phyloP scores from a whole-genome alignment of 2,797 vertebrate species.

The Malurus leucopterus region DNA sequence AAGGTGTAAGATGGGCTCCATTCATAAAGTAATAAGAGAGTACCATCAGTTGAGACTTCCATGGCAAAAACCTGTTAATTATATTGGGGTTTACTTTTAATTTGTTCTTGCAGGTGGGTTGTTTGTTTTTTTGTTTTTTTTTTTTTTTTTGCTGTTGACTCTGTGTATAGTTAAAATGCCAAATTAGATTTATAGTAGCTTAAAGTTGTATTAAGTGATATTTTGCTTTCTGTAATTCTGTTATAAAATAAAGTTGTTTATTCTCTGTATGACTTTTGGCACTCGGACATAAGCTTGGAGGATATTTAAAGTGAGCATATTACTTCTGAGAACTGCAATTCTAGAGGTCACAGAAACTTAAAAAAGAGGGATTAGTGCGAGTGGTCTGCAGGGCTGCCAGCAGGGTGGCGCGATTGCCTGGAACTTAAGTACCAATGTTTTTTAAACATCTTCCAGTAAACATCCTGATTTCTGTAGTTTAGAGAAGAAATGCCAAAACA shows the following conservation, averaged over 20 bases:
- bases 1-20: background rate
- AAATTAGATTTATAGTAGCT: constrained; percentile 79
- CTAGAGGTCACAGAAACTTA: background rate
- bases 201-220: constrained; percentile 81
- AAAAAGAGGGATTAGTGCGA: background rate
- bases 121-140: background rate
- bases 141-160: constrained; percentile 50
- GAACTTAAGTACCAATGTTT: background rate
- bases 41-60: constrained; percentile 41
- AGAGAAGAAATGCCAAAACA: background rate
- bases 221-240: constrained; percentile 81
- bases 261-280: constrained; percentile 67
- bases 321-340: background rate
- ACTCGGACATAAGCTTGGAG: background rate
- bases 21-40: constrained; percentile 34
- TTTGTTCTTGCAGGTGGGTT: background rate
- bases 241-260: constrained; percentile 84
- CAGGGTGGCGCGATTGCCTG: background rate
- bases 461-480: background rate
- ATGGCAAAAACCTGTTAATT: constrained; percentile 66
- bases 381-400: background rate
- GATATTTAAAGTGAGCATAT: background rate
- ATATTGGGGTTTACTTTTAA: constrained; percentile 43
- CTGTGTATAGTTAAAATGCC: constrained; percentile 75
- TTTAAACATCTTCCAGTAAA: background rate